Evolutionary conservation across 2,797 vertebrate species (phyloP).

Genomic region (Fistularia commersonii): DNA sequence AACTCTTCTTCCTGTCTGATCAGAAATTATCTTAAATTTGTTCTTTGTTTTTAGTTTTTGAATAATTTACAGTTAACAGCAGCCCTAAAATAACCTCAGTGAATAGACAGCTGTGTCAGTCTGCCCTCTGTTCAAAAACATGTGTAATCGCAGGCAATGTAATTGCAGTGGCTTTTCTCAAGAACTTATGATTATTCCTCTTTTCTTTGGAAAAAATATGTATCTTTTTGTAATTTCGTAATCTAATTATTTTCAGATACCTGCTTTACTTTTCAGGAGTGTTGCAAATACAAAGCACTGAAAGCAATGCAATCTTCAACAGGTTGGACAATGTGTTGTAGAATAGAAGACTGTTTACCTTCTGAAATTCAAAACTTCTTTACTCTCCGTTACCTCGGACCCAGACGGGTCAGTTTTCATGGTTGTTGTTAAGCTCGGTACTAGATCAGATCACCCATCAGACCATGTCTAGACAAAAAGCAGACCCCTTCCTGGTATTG

Average conservation of each 20-base stretch:
- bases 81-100: constrained; percentile 27
- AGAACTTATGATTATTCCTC: no score
- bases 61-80: neutral
- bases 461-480: constrained; percentile 73
- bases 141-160: constrained; percentile 25
- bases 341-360: constrained; percentile 4
- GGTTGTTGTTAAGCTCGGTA: constrained; percentile 22
- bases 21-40: constrained; percentile 12
- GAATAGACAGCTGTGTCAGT: constrained; percentile 35
- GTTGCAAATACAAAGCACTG: neutral
- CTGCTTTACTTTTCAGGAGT: neutral
- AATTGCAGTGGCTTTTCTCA: no score
- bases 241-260: no score
- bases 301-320: neutral
- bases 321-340: neutral
- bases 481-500: constrained; percentile 75
- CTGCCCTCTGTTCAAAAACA: constrained; percentile 52
- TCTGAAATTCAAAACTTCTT: neutral
- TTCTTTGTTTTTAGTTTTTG: constrained; percentile 1
- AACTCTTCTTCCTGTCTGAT: neutral
- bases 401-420: constrained; percentile 29
- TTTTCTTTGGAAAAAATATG: no score
- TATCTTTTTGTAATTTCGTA: no score
- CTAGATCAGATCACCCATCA: constrained; percentile 38
- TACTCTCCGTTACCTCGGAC: constrained; percentile 20